phyloP scores from a whole-genome alignment of 2,888 invertebrate species.

The Drosophila hamatofila region DNA sequence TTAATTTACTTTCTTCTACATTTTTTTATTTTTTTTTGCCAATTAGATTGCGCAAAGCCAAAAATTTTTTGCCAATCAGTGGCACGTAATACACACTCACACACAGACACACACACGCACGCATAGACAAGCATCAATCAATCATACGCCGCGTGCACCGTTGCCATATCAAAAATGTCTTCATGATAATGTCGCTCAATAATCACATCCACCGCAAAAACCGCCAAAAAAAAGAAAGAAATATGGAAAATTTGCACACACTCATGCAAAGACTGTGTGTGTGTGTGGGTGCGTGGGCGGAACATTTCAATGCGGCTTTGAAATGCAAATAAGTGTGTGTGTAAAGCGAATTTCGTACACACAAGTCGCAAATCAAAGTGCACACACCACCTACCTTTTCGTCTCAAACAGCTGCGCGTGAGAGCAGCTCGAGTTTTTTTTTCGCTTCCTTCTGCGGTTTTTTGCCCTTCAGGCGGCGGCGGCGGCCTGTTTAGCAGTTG shows the following conservation, averaged over 20 bases:
- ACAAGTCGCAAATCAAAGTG: slow-evolving; percentile 58
- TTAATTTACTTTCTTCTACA: not conserved
- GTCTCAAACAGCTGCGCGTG: slow-evolving; percentile 13
- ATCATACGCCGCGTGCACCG: slow-evolving; percentile 70
- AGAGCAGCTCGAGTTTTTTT: slow-evolving; percentile 2
- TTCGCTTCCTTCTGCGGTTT: not conserved
- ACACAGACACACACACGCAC: slow-evolving; percentile 4
- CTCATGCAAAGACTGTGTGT: not conserved
- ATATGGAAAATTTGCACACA: slow-evolving; percentile 12
- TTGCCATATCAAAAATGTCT: slow-evolving; percentile 47
- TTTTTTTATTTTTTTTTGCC: slow-evolving; percentile 26
- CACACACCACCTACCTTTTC: slow-evolving; percentile 54
- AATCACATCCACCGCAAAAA: slow-evolving; percentile 47
- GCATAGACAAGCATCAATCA: slow-evolving; percentile 64
- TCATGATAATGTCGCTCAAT: slow-evolving; percentile 56
- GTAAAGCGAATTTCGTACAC: slow-evolving; percentile 47
- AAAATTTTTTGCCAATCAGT: slow-evolving; percentile 42
- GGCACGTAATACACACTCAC: slow-evolving; percentile 28
- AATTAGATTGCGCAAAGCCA: slow-evolving; percentile 36
- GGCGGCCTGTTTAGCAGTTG: slow-evolving; percentile 34
- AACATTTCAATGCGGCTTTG: slow-evolving; percentile 58
- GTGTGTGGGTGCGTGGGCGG: not conserved
- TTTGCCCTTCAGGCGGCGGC: slow-evolving; percentile 45
- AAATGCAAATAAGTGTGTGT: slow-evolving; percentile 73
- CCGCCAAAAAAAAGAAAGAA: slow-evolving; percentile 11